Evolutionary conservation across 2,797 vertebrate genomes (phyloP).

Genomic region (Numenius phaeopus): DNA sequence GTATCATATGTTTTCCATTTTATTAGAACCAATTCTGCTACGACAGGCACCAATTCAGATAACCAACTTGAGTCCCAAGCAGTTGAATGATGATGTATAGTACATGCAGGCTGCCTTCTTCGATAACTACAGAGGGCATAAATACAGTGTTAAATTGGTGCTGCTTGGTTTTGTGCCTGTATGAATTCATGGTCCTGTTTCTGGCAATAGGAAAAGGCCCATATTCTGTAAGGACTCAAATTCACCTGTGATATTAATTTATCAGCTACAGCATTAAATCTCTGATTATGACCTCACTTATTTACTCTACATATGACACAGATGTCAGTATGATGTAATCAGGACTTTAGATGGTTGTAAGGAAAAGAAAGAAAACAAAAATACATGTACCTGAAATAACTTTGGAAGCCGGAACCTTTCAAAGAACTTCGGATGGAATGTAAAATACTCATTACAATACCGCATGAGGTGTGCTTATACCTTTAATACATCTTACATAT

Average conservation of each 20-base stretch:
- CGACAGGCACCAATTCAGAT: background rate
- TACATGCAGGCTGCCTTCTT: background rate
- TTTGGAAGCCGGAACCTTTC: background rate
- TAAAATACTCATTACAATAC: background rate
- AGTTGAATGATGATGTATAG: background rate
- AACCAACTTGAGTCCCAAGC: background rate
- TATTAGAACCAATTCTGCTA: background rate
- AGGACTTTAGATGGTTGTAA: background rate
- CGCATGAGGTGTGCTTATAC: background rate
- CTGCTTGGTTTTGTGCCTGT: background rate
- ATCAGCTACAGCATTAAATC: background rate
- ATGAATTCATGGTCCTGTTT: background rate
- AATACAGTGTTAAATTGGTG: background rate
- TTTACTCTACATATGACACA: background rate
- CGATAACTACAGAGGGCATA: background rate
- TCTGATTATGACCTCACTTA: background rate
- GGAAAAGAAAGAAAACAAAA: background rate
- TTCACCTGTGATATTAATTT: background rate
- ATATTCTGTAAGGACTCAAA: background rate
- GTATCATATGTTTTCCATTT: background rate
- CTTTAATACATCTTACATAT: background rate
- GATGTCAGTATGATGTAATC: background rate
- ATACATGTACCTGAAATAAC: background rate
- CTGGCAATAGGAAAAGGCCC: background rate
- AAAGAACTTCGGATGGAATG: background rate